Evolutionary conservation across 2,888 invertebrate genomes (phyloP).

Genomic region (Dasypolia templi): DNA sequence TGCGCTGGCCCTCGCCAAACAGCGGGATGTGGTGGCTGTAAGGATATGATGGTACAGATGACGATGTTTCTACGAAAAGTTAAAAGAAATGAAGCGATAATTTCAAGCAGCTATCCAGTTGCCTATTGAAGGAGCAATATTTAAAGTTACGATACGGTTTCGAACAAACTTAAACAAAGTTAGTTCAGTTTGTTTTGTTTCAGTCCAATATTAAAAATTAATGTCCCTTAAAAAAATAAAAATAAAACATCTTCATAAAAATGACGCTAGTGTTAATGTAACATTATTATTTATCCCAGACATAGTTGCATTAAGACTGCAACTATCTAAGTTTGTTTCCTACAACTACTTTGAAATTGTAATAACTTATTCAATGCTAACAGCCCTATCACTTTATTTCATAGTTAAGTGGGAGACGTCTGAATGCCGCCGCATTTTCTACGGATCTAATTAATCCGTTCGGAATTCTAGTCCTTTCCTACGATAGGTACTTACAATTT

Average conservation of each 20-base stretch:
- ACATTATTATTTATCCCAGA: neutral
- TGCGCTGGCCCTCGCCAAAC: constrained; percentile 93
- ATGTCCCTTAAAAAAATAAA: neutral
- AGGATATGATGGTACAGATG: constrained; percentile 16
- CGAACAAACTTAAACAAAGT: neutral
- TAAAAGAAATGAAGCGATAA: neutral
- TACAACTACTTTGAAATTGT: constrained; percentile 21
- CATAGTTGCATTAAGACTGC: neutral
- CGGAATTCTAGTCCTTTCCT: constrained; percentile 23
- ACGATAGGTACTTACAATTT: constrained; percentile 38
- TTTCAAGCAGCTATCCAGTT: neutral
- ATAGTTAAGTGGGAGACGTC: constrained; percentile 41
- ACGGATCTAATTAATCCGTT: constrained; percentile 55
- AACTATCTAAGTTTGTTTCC: constrained; percentile 5
- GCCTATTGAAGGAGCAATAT: neutral
- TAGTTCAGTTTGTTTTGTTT: neutral
- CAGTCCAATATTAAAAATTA: neutral
- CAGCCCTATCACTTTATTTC: constrained; percentile 44
- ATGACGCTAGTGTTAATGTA: neutral
- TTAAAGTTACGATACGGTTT: neutral
- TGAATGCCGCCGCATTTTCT: constrained; percentile 53
- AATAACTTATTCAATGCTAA: constrained; percentile 46
- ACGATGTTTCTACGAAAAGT: neutral
- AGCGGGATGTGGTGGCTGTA: constrained; percentile 95
- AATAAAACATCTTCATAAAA: neutral